Evolutionary conservation across 2,113 vertebrate species (phyloP), one percentile per base, ranked within the genome.

Genomic region (Anseranas semipalmata): DNA sequence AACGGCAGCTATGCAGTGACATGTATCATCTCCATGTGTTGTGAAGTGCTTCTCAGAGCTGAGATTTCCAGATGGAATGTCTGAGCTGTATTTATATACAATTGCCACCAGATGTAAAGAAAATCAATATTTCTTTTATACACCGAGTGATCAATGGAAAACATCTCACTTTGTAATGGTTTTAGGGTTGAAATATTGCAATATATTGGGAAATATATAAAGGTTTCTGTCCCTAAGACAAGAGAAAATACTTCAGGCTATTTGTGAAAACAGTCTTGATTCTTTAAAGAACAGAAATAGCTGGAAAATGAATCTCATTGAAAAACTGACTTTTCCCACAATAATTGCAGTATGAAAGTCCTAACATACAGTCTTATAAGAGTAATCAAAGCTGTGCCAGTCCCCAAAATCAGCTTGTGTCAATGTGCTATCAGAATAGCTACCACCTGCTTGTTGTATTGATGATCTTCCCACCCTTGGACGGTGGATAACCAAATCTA

Each of bases 61-160:
- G 81, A 93, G 58, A 72, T 76, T 91, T 87, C 77, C 91, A 96
- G 45, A 83, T 37, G 43, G 43, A 95, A 18, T 45, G 33, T 93
- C 59, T 88, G 45, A 70, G 59, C 59, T 71, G 53, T 18, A 82
- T 76, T 91, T 87, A 94, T 25, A 87, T 15, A 89, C 58, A 87
- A 70, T 24, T 82, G 92, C 32, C 46, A 75, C 24, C 70, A 76
- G 58, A 87, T 79, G 45, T 60, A 95, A 93, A 82, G 62, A 58
- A 94, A 91, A 89, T 15, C 0, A 45, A 43, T 67, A 82, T 55
- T 95, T 89, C 52, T 85, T 30, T 65, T 65, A 59, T 6, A 71
- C 46, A 48, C 8, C 25, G 39, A 72, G 35, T 16, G 35, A 95
- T 86, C 80, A 74, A 0, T 39, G 41, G 28, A 88, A 86, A 87